These are phyloP conservation scores for Athene noctua DNA, from an alignment of 2,113 vertebrate species.

Conservation along the genomic window DNA sequence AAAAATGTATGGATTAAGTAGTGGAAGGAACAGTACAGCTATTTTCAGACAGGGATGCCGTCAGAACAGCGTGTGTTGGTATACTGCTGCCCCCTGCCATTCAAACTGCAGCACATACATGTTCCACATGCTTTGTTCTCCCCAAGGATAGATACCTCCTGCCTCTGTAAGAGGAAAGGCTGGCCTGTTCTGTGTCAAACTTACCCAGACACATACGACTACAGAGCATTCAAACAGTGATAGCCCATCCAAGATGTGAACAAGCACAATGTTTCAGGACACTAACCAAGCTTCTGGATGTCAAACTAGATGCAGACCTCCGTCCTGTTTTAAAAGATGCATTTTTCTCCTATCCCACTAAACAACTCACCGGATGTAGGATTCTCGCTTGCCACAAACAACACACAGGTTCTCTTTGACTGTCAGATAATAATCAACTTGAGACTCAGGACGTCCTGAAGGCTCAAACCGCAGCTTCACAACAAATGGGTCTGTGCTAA, in stretches of 20 bases:
- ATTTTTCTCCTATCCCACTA: neutral
- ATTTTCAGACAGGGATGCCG: neutral
- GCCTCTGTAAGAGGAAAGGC: neutral
- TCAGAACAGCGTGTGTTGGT: neutral
- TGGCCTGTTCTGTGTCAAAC: neutral
- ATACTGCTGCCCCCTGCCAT: neutral
- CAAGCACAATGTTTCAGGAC: neutral
- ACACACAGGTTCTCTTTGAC: slow-evolving; percentile 96
- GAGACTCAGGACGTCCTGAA: slow-evolving; percentile 92
- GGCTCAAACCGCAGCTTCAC: slow-evolving; percentile 94
- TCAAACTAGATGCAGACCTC: neutral
- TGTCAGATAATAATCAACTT: slow-evolving; percentile 93
- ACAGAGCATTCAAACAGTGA: neutral
- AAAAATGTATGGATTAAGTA: neutral
- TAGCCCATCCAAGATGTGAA: neutral
- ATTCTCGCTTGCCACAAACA: slow-evolving; percentile 92
- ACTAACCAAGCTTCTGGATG: neutral
- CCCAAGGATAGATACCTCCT: neutral
- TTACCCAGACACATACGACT: neutral
- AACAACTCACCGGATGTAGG: slow-evolving; percentile 89
- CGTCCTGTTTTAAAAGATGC: neutral
- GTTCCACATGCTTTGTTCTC: neutral
- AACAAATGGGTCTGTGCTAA: slow-evolving; percentile 90
- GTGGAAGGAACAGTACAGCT: neutral
- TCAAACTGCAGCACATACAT: neutral